These are phyloP conservation scores for Syncerus caffer DNA, from an alignment of 2,797 vertebrate species.

Conservation along the genomic window DNA sequence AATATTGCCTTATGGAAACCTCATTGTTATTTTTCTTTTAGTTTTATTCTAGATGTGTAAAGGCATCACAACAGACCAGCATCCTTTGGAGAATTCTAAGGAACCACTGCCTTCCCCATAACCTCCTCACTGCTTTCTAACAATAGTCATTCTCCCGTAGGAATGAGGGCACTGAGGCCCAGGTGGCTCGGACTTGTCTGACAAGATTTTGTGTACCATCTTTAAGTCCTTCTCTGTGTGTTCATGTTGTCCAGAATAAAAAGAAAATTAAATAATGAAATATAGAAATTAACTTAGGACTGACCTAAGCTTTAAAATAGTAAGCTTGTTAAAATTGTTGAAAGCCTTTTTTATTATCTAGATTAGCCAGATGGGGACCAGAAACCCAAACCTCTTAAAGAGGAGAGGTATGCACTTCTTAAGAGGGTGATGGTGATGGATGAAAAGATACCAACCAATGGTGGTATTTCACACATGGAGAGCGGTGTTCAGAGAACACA, in stretches of 20 bases:
- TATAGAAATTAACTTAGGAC: background rate
- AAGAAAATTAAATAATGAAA: background rate
- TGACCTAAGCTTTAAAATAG: background rate
- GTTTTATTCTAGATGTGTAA: background rate
- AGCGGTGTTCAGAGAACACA: background rate
- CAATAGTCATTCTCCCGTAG: background rate
- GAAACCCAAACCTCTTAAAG: background rate
- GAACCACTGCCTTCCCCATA: background rate
- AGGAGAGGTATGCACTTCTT: background rate
- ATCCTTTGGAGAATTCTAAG: background rate
- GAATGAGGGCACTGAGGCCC: background rate
- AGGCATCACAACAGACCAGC: background rate
- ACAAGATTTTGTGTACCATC: background rate
- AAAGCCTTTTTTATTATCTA: background rate
- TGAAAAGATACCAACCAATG: background rate
- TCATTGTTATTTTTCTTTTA: background rate
- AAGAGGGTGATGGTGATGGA: background rate
- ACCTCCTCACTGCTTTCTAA: background rate
- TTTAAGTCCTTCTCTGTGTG: background rate
- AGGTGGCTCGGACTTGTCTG: background rate
- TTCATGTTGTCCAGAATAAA: background rate
- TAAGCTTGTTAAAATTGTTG: background rate
- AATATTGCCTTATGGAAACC: background rate
- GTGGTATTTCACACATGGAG: background rate
- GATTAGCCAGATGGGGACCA: background rate